A percentile compares a stretch with the other conserved stretches of the same genome.
Evolutionary conservation across 2,113 vertebrate genomes (phyloP).

Genomic region (Chlorodrepanis virens): DNA sequence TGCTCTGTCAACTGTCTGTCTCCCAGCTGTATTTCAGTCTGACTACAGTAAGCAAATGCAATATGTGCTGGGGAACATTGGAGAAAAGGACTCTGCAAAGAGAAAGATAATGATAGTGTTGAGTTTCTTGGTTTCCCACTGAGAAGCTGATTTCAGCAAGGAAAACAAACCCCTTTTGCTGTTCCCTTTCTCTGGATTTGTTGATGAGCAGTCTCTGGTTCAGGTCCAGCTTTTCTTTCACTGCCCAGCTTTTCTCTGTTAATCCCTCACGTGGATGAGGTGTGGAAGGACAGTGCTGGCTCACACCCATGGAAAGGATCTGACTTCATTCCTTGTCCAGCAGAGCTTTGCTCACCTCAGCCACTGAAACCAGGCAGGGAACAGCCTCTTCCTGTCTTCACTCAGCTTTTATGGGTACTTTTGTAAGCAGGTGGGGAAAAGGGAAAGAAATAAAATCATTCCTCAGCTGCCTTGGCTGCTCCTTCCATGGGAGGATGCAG

Average conservation of each 20-base stretch:
- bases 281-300: neutral
- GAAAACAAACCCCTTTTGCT: neutral
- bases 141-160: slow-evolving; percentile 18
- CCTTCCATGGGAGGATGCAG: neutral
- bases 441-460: neutral
- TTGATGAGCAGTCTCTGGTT: neutral
- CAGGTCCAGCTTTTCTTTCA: neutral
- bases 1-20: neutral
- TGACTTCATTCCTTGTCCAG: neutral
- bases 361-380: neutral
- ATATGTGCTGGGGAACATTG: neutral
- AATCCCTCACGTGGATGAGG: neutral
- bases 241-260: neutral
- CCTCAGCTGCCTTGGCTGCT: neutral
- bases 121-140: neutral
- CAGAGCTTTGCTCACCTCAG: neutral
- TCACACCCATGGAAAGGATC: neutral
- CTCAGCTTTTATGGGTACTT: neutral
- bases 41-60: neutral
- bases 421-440: neutral
- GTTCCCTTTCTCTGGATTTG: neutral
- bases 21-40: neutral
- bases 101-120: neutral
- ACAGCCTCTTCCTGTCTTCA: neutral
- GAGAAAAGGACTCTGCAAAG: neutral